These are phyloP conservation scores for Parnassius mnemosyne DNA, from an alignment of 2,888 invertebrate species.

Conservation along the genomic window DNA sequence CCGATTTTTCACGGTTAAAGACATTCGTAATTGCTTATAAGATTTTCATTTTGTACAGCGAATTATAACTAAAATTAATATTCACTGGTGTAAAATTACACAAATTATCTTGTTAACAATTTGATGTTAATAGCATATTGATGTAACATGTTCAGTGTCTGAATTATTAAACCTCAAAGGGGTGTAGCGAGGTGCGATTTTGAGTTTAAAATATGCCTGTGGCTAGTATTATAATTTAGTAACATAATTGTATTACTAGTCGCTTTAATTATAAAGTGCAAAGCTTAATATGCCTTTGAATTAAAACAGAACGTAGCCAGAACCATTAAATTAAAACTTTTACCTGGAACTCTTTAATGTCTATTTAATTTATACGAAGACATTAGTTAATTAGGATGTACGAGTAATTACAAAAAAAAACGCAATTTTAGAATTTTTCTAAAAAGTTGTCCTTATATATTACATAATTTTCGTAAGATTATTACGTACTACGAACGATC, in stretches of 20 bases:
- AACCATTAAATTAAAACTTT: slow-evolving; percentile 7
- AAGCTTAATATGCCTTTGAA: slow-evolving; percentile 3
- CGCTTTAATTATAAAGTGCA: slow-evolving; percentile 1
- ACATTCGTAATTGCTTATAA: slow-evolving; percentile 67
- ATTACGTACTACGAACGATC: slow-evolving; percentile 68
- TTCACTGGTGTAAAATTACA: too few species aligned
- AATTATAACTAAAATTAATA: too few species aligned
- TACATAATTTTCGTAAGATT: slow-evolving; percentile 47
- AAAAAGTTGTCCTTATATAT: too few species aligned
- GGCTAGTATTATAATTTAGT: neutral
- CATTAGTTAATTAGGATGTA: too few species aligned
- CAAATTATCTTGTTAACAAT: too few species aligned
- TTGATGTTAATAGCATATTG: too few species aligned
- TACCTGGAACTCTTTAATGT: neutral
- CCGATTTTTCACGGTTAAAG: slow-evolving; percentile 70
- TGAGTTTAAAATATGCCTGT: neutral
- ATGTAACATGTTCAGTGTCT: neutral
- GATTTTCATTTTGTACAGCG: slow-evolving; percentile 31
- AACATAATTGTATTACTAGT: slow-evolving; percentile 1
- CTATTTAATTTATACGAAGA: neutral
- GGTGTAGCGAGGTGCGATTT: neutral
- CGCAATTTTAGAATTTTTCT: too few species aligned
- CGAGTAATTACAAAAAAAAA: too few species aligned
- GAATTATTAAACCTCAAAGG: neutral
- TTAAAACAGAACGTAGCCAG: slow-evolving; percentile 1